Base-by-base conservation (phyloP, 2,797 vertebrate genomes). In the Euthynnus affinis region DNA sequence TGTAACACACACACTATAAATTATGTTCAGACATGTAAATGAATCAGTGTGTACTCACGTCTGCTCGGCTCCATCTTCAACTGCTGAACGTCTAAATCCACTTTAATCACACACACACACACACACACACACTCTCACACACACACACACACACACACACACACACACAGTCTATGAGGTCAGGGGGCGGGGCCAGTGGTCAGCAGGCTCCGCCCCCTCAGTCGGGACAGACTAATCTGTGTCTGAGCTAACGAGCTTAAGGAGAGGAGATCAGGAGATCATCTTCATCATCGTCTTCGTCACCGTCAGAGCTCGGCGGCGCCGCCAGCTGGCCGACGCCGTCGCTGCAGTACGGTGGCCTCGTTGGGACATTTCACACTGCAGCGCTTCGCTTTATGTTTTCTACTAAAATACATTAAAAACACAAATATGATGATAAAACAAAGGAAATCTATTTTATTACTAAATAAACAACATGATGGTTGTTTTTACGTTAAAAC, bases 231-330 rank as follows among this genome's bases (percentile, higher is more conserved):
- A 81, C 75, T 89, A 87, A 87, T 84, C 88, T 60, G 23, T 52
- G 60, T 87, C 63, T 37, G 65, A 72, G 66, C 62, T 82, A 88
- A 90, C 12, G 0, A 78, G 87, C 59, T 91, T 89, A 89, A 68
- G 0, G 1, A 12, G 23, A 80, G 59, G 17, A 66, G 59, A 69
- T 78, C 73, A 71, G 76, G 48, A 69, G 81, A 76, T 27, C 15
- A 7, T 74, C 46, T 63, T 32, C 71, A 29, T 29, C 27, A 29
- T 29, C 27, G 5, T 29, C 27, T 29, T 29, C 27, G 9, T 1
- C 1, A 3, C 53, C 14, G 14, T 17, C 44, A 46, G 44, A 15
- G 44, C 7, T 0, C n/a, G 25, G 27, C 37, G 56, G 85, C 40
- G 46, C 64, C 52, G 27, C 56, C 72, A 1, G 22, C n/a, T 18